Percentiles rank a stretch among this genome's conserved stretches.
Conservation (phyloP, 2,888 invertebrate genomes). For the Polietes domitor region DNA sequence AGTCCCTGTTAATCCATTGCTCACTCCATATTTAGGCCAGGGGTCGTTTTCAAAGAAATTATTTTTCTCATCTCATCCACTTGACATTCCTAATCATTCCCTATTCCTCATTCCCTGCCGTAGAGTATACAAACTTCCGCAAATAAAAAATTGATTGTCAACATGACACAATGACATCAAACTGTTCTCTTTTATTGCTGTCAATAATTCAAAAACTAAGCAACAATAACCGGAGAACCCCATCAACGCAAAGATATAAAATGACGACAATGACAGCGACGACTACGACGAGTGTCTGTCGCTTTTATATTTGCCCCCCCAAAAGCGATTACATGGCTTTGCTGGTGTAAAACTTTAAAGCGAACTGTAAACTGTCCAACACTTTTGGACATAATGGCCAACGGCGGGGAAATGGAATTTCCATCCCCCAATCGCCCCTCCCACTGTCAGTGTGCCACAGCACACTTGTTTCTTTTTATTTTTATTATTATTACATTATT, state of each 20-base stretch:
- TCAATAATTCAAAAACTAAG: conserved; percentile 12
- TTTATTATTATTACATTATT: background rate
- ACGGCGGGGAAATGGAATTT: background rate
- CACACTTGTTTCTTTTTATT: background rate
- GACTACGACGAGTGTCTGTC: background rate
- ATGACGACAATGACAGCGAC: no score
- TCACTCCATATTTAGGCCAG: background rate
- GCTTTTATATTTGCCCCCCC: background rate
- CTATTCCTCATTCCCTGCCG: background rate
- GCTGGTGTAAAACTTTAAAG: conserved; percentile 29
- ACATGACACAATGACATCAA: conserved; percentile 37
- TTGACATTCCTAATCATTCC: background rate
- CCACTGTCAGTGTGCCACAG: background rate
- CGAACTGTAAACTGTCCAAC: conserved; percentile 28
- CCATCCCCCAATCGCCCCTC: background rate
- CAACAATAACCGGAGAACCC: background rate
- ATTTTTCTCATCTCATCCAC: no score
- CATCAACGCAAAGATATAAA: background rate
- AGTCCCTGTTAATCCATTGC: no score
- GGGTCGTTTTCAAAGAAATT: background rate
- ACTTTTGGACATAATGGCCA: background rate
- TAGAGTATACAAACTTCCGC: background rate
- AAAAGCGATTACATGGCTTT: conserved; percentile 30
- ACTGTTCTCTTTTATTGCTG: conserved; percentile 19
- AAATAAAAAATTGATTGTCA: conserved; percentile 22